These are phyloP conservation scores for Actinostola sp. DNA, from an alignment of 92 coral and sea anemone genomes.

Conservation along the genomic window DNA sequence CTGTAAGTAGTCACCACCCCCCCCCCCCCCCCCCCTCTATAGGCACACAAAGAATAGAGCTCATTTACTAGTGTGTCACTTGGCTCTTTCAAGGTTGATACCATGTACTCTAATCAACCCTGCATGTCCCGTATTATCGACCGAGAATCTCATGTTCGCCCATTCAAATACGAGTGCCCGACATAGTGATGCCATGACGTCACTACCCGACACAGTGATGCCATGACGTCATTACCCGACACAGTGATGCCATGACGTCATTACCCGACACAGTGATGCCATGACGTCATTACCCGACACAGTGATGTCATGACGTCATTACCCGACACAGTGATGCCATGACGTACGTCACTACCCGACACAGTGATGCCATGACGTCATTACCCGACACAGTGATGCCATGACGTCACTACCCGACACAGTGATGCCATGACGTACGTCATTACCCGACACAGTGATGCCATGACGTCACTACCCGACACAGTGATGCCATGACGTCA, in stretches of 20 bases:
- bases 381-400: not conserved
- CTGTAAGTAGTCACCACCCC: slow-evolving; percentile 14
- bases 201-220: not conserved
- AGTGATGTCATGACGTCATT: not conserved
- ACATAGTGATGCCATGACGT: not conserved
- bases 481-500: not conserved
- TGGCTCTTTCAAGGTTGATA: too few relatives aligned
- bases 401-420: not conserved
- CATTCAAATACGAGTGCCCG: too few relatives aligned
- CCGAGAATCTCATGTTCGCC: too few relatives aligned
- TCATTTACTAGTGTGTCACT: too few relatives aligned
- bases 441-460: not conserved
- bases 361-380: not conserved
- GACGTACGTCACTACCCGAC: not conserved
- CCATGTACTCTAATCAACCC: too few relatives aligned
- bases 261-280: not conserved
- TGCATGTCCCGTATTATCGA: too few relatives aligned
- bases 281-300: not conserved
- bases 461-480: not conserved
- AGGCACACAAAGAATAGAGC: too few relatives aligned
- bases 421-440: not conserved
- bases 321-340: not conserved
- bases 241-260: not conserved
- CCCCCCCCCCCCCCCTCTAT: too few relatives aligned
- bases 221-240: not conserved